A percentile compares a stretch with the other conserved stretches of the same genome.
phyloP scores from a whole-genome alignment of 2,797 vertebrate species.

The Gadopsis bispinosus region DNA sequence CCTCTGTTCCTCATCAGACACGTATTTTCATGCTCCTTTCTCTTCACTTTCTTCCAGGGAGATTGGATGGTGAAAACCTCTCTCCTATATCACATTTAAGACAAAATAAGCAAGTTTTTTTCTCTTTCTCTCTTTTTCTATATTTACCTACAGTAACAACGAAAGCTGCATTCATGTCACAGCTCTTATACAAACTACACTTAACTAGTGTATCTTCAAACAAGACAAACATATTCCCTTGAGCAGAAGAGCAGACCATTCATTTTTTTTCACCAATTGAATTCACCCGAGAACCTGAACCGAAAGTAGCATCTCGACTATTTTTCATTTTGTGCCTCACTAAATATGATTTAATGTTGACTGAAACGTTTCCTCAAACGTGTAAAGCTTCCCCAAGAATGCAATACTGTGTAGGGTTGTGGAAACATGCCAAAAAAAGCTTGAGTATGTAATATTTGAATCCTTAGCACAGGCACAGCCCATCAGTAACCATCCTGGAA shows the following conservation, averaged over 20 bases:
- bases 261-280: slow-evolving; percentile 1
- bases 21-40: slow-evolving; percentile 10
- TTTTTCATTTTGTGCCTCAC: slow-evolving; percentile 12
- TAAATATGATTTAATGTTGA: slow-evolving; percentile 18
- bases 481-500: slow-evolving; percentile 44
- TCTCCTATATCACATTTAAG: slow-evolving; percentile 31
- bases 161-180: neutral
- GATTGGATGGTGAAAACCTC: slow-evolving; percentile 22
- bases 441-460: slow-evolving; percentile 18
- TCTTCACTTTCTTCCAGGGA: slow-evolving; percentile 19
- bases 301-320: slow-evolving; percentile 1
- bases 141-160: neutral
- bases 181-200: neutral
- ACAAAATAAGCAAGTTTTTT: slow-evolving; percentile 5
- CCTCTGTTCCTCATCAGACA: slow-evolving; percentile 23
- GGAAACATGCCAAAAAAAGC: slow-evolving; percentile 1
- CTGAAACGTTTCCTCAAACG: slow-evolving; percentile 26
- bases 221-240: neutral
- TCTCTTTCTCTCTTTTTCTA: neutral
- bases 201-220: neutral
- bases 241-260: neutral
- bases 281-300: slow-evolving; percentile 8
- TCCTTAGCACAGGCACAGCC: slow-evolving; percentile 28
- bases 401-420: neutral
- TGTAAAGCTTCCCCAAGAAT: neutral